Evolutionary conservation across 2,113 vertebrate genomes (phyloP).

Genomic region (Stigmatopora nigra): DNA sequence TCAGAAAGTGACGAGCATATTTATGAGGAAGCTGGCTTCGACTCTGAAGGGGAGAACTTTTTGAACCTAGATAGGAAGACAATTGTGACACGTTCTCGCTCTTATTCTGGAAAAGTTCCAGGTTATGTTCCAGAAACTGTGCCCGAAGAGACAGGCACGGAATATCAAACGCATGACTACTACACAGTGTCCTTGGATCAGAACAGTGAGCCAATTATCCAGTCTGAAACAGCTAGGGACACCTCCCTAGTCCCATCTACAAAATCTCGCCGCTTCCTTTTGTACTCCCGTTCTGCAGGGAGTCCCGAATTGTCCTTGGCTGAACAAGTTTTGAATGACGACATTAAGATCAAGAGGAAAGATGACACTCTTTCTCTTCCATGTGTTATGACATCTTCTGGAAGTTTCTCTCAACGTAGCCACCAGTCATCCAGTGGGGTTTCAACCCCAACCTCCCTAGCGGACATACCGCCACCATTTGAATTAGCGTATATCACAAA

Average conservation of each 20-base stretch:
- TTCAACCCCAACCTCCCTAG: conserved; percentile 80
- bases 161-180: conserved; percentile 68
- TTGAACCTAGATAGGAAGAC: conserved; percentile 75
- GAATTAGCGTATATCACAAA: conserved; percentile 93
- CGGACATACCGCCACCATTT: conserved; percentile 94
- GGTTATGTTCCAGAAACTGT: conserved; percentile 94
- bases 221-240: conserved; percentile 62
- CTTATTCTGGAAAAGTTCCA: conserved; percentile 84
- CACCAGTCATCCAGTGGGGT: conserved; percentile 74
- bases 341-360: conserved; percentile 71
- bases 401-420: conserved; percentile 84
- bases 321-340: conserved; percentile 60
- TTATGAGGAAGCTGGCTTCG: conserved; percentile 71
- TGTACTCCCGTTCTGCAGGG: conserved; percentile 83
- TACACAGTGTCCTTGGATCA: conserved; percentile 68
- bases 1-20: conserved; percentile 74
- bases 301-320: conserved; percentile 73
- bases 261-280: conserved; percentile 79
- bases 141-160: conserved; percentile 83
- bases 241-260: conserved; percentile 62
- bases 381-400: conserved; percentile 82
- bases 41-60: conserved; percentile 74
- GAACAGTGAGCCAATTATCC: conserved; percentile 48
- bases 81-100: conserved; percentile 78
- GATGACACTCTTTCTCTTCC: conserved; percentile 83